Conservation (phyloP, 2,888 invertebrate genomes). For the Andrena haemorrhoa region DNA sequence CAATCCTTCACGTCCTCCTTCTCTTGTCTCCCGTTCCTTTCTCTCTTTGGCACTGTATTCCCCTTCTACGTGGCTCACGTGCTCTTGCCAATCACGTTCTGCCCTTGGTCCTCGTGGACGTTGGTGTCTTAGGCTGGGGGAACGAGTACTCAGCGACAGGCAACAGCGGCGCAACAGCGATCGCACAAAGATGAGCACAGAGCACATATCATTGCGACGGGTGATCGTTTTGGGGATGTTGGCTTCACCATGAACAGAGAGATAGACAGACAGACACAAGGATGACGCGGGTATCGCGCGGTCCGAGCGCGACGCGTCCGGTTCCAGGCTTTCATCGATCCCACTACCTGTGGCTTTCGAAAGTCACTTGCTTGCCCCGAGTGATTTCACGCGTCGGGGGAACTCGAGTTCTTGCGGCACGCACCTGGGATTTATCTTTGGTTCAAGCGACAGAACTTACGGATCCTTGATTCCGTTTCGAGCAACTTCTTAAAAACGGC, state of each 20-base stretch:
- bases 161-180: constrained; percentile 69
- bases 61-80: not conserved
- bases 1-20: constrained; percentile 16
- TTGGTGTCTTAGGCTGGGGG: constrained; percentile 61
- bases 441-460: not conserved
- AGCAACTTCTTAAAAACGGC: not conserved
- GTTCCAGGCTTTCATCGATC: constrained; percentile 12
- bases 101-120: constrained; percentile 21
- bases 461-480: not conserved
- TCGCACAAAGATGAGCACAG: constrained; percentile 67
- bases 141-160: constrained; percentile 70
- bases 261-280: constrained; percentile 57
- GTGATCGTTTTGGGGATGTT: constrained; percentile 52
- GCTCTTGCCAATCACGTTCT: constrained; percentile 10
- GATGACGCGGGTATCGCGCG: constrained; percentile 45
- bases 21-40: not conserved
- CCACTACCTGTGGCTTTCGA: not conserved
- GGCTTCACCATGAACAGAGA: constrained; percentile 57
- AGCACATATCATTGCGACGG: constrained; percentile 60
- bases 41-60: not conserved
- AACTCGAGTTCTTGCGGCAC: not conserved
- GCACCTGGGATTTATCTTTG: constrained; percentile 13
- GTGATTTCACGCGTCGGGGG: not conserved
- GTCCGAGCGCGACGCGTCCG: constrained; percentile 27
- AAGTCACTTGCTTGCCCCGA: constrained; percentile 10